Base-by-base conservation (phyloP, 2,113 vertebrate genomes). In the Lipophrys pholis region DNA sequence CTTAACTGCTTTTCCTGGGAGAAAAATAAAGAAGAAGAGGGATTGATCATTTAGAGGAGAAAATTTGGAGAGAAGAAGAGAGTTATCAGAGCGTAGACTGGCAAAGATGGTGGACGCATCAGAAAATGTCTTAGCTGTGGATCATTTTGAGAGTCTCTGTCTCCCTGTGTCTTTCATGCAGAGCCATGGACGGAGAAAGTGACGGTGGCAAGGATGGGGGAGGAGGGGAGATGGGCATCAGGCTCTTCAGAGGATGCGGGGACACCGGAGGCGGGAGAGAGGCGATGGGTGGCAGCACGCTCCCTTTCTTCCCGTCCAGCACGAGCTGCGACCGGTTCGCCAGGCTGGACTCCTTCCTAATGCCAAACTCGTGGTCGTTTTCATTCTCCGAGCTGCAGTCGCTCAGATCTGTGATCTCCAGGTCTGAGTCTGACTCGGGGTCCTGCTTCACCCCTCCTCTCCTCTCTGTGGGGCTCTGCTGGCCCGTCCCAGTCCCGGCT, bases 361-460 rank as follows among this genome's bases (percentile, higher is more conserved):
- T 67, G 69, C 84, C 15, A 58, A 93, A 94, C 10, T 95, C 95
- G 0, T 93, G 93, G 64, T 97, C 96, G 0, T 95, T 94, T 69
- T 96, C 96, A 0, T 95, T 96, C 52, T 97, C 96, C 0, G 96
- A 97, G 85, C 96, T 97, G 91, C 95, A 96, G 90, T 96, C 95
- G 16, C 96, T 97, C 87, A 97, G 92, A 5, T 97, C 96, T 0
- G 96, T 97, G 76, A 97, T 96, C 86, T 97, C 96, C 94, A 97
- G 91, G 89, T 97, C 96, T 0, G 96, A 97, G 89, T 97, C 96
- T 1, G 94, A 94, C 82, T 94, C 95, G 0, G 95, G 95, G 82
- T 96, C 95, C 65, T 94, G 94, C 90, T 97, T 97, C 45, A 95
- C 80, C 3, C 92, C 93, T 36, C 93, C 89, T 81, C 88, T 93